phyloP scores from a whole-genome alignment of 2,113 vertebrate genomes.

The Solenodon paradoxus region DNA sequence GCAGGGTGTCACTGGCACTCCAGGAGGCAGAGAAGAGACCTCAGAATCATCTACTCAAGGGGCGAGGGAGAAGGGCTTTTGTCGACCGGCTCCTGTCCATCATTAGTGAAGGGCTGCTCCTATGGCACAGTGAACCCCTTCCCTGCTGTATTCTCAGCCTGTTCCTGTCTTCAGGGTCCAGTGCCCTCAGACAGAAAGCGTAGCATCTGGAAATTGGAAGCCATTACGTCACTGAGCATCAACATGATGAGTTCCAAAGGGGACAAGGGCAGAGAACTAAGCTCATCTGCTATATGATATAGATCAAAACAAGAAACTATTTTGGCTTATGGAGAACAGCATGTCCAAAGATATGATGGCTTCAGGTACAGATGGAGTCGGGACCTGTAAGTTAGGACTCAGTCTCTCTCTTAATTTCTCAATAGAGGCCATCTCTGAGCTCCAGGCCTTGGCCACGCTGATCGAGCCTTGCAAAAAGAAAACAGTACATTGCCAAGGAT shows the following conservation, averaged over 20 bases:
- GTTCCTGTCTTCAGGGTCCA: neutral
- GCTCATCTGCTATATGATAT: no score
- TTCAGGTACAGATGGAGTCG: neutral
- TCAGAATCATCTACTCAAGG: neutral
- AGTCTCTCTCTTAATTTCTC: neutral
- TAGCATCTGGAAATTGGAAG: neutral
- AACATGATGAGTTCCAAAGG: neutral
- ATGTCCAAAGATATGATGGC: neutral
- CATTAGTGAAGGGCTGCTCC: neutral
- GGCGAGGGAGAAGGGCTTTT: neutral
- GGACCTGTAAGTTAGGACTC: neutral
- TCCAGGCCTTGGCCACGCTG: neutral
- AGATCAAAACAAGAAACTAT: neutral
- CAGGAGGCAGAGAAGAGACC: no score
- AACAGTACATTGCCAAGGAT: neutral
- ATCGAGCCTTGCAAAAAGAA: neutral
- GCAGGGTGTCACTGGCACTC: neutral
- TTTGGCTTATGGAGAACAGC: neutral
- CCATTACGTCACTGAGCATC: neutral
- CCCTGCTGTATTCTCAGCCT: accelerated
- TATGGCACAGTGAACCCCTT: no score
- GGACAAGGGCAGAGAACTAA: neutral
- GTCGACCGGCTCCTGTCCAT: neutral
- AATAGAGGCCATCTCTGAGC: neutral
- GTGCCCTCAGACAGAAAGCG: neutral